A percentile compares a stretch with the other conserved stretches of the same genome.
phyloP scores from a whole-genome alignment of 2,797 vertebrate species.

The Aselliscus stoliczkanus region DNA sequence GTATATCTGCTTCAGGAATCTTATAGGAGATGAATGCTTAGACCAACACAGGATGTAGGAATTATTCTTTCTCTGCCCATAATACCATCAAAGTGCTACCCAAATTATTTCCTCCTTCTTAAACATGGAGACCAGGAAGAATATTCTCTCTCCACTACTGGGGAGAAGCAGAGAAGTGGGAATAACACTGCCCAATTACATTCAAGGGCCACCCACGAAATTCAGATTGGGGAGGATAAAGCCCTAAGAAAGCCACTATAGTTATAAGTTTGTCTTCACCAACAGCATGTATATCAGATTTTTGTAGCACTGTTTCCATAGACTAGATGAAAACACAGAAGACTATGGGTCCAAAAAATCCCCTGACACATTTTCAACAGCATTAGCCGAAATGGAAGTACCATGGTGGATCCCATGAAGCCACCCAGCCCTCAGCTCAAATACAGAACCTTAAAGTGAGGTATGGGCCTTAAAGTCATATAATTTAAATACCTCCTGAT shows the following conservation, averaged over 20 bases:
- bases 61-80: background rate
- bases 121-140: background rate
- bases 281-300: background rate
- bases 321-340: background rate
- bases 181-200: background rate
- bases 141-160: background rate
- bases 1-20: background rate
- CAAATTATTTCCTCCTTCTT: background rate
- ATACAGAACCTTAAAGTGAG: background rate
- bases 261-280: background rate
- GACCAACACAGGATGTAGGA: background rate
- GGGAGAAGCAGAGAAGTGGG: background rate
- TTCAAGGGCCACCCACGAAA: background rate
- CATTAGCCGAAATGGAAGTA: background rate
- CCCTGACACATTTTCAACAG: constrained; percentile 13
- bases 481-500: background rate
- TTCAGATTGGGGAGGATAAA: background rate
- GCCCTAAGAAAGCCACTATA: background rate
- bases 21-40: background rate
- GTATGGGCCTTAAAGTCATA: background rate
- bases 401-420: background rate
- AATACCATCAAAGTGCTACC: background rate
- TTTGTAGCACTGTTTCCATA: background rate
- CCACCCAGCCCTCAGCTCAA: background rate
- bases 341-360: background rate